These are phyloP conservation scores for fruit fly (Drosophila melanogaster) DNA, from an alignment of 1,140 invertebrate genomes.

Conservation along the genomic window DNA sequence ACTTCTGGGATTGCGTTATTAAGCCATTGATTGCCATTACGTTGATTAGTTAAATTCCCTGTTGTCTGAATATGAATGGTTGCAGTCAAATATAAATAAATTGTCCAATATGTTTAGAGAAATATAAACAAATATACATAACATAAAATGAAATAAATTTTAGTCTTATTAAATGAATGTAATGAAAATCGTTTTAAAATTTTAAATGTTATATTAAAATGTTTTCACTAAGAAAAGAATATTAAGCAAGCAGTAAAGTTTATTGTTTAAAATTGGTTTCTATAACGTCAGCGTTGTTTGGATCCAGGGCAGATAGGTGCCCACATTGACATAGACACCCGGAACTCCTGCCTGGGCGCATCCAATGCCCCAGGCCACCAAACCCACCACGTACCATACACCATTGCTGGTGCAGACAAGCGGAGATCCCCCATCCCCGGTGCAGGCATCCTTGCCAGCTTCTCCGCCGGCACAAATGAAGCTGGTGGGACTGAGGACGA, in stretches of 20 bases:
- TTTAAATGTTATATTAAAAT: not conserved
- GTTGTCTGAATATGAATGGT: not conserved
- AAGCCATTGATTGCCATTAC: not conserved
- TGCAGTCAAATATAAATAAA: not conserved
- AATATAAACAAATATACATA: not conserved
- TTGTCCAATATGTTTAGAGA: not conserved
- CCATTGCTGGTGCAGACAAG: conserved; percentile 88
- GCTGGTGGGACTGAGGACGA: conserved; percentile 87
- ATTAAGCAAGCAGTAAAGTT: not conserved
- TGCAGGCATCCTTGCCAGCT: conserved; percentile 91
- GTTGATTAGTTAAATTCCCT: not conserved
- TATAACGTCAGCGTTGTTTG: conserved; percentile 73
- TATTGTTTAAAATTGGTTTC: not conserved
- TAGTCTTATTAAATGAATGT: not conserved
- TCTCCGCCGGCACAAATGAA: conserved; percentile 93
- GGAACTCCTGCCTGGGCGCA: conserved; percentile 88
- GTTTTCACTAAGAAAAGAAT: not conserved
- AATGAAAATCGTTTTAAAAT: not conserved
- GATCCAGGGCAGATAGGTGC: conserved; percentile 88
- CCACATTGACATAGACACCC: conserved; percentile 89
- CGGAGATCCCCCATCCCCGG: conserved; percentile 90
- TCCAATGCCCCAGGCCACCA: conserved; percentile 91
- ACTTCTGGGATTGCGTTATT: conserved; percentile 63
- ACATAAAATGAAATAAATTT: not conserved
- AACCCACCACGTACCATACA: conserved; percentile 87